These are phyloP conservation scores for Phoeniculus purpureus DNA, from an alignment of 2,797 vertebrate genomes.

Conservation along the genomic window DNA sequence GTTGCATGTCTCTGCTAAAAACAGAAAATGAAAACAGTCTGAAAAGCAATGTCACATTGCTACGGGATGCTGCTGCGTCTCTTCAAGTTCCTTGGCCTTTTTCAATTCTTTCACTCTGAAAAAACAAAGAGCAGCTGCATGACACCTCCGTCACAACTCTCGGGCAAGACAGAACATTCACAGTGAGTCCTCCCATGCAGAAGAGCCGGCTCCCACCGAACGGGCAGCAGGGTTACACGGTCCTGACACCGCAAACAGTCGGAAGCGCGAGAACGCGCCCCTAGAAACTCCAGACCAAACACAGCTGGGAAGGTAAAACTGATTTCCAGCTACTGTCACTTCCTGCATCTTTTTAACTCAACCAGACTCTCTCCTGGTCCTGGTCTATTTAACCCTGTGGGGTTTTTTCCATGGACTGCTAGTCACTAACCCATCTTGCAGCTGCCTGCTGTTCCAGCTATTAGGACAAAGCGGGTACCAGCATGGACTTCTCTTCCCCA, in stretches of 20 bases:
- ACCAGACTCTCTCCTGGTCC: rapidly evolving
- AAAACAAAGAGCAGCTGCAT: slow-evolving; percentile 77
- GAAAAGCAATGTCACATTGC: slow-evolving; percentile 97
- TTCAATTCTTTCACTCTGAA: slow-evolving; percentile 99
- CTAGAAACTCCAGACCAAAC: background rate
- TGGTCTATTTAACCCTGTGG: background rate
- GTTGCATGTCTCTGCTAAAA: slow-evolving; percentile 98
- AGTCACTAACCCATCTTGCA: background rate
- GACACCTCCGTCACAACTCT: slow-evolving; percentile 21
- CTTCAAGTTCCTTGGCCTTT: slow-evolving; percentile 99
- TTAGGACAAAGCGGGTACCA: background rate
- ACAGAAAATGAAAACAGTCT: slow-evolving; percentile 95
- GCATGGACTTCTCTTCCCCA: background rate
- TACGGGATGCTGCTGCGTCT: slow-evolving; percentile 90
- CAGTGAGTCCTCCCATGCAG: background rate
- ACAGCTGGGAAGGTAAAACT: background rate
- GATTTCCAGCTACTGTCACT: background rate
- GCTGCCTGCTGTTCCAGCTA: background rate
- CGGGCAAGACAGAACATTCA: background rate
- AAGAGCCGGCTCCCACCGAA: slow-evolving; percentile 19
- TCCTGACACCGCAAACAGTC: background rate
- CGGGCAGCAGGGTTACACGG: background rate
- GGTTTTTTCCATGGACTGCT: background rate
- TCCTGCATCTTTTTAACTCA: background rate
- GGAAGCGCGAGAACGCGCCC: background rate